Evolutionary conservation across 2,113 vertebrate genomes (phyloP).

Genomic region (Uria aalge): DNA sequence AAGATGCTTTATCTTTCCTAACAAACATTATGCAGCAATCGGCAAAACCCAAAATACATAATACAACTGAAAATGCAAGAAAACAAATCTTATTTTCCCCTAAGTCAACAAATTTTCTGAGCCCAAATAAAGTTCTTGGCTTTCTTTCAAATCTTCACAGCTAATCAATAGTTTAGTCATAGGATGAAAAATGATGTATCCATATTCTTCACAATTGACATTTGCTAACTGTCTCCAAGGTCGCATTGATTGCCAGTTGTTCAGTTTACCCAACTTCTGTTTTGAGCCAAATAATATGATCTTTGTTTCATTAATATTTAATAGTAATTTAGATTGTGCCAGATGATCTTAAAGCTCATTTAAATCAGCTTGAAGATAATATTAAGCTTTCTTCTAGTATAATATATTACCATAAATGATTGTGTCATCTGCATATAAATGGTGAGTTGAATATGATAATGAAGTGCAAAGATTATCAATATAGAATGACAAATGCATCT

Average conservation of each 20-base stretch:
- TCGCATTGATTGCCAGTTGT: slow-evolving; percentile 55
- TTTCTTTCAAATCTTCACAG: slow-evolving; percentile 46
- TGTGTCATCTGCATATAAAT: slow-evolving; percentile 79
- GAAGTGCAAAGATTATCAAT: slow-evolving; percentile 75
- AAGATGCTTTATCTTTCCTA: slow-evolving; percentile 71
- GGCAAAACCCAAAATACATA: slow-evolving; percentile 51
- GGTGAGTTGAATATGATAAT: slow-evolving; percentile 67
- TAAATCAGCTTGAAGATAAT: slow-evolving; percentile 79
- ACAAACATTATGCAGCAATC: slow-evolving; percentile 58
- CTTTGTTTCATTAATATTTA: slow-evolving; percentile 84
- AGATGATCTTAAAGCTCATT: slow-evolving; percentile 81
- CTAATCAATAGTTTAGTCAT: slow-evolving; percentile 49
- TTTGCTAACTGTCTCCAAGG: slow-evolving; percentile 59
- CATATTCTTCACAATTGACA: slow-evolving; percentile 37
- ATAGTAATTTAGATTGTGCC: slow-evolving; percentile 78
- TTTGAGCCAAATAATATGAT: slow-evolving; percentile 73
- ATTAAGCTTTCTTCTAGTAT: slow-evolving; percentile 75
- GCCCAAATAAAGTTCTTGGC: slow-evolving; percentile 43
- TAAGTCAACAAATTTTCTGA: slow-evolving; percentile 39
- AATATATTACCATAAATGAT: slow-evolving; percentile 76
- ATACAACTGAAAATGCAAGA: slow-evolving; percentile 21
- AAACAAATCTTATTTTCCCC: slow-evolving; percentile 33
- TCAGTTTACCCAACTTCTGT: slow-evolving; percentile 64
- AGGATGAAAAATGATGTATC: slow-evolving; percentile 10
- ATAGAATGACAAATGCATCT: slow-evolving; percentile 70